Evolutionary conservation across 2,888 invertebrate species (phyloP), one percentile per base, ranked within the genome.

Genomic region (Teleiodes luculella): DNA sequence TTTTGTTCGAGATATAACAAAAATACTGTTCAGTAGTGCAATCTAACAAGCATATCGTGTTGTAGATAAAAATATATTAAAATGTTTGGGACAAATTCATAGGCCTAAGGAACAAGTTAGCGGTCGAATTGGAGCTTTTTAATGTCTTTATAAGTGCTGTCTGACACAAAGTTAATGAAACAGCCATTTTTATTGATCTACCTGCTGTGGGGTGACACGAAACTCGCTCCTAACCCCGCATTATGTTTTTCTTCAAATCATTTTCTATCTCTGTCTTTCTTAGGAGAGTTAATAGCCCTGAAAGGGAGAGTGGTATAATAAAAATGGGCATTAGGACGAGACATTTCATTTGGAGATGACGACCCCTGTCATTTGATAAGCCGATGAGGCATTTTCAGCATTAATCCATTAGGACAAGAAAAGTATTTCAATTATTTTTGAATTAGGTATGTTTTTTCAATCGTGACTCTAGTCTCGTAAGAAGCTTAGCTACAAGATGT

Each of bases 91-190:
- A 61, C 57, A 61, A 57, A 64, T 55, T 51, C 53, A 60, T 37
- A 59, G 63, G 66, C 68, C 62, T 66, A 66, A 66, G 60, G 64
- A 67, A 64, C 63, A 70, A 62, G 64, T 69, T 66, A 69, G 66
- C 68, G 74, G 68, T 74, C 68, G 68, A 70, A 65, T 78, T 72
- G 70, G 71, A 70, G 61, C 65, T 78, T 57, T 85, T 80, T 87
- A 89, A 88, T 89, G 89, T 86, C 89, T 89, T 86, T 88, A 88
- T 88, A 88, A 88, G 87, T 88, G 89, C 81, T 78, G 76, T 78
- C 80, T 74, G 75, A 79, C 82, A 78, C 74, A 75, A 76, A 77
- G 76, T 73, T 87, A 87, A 88, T 88, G 87, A 88, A 89, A 88
- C 76, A 74, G 71, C 71, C 72, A 73, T 74, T 86, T 77, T 86